Evolutionary conservation across 2,113 vertebrate genomes (phyloP), one percentile per base, ranked within the genome.

Genomic region (Corythoichthys intestinalis): DNA sequence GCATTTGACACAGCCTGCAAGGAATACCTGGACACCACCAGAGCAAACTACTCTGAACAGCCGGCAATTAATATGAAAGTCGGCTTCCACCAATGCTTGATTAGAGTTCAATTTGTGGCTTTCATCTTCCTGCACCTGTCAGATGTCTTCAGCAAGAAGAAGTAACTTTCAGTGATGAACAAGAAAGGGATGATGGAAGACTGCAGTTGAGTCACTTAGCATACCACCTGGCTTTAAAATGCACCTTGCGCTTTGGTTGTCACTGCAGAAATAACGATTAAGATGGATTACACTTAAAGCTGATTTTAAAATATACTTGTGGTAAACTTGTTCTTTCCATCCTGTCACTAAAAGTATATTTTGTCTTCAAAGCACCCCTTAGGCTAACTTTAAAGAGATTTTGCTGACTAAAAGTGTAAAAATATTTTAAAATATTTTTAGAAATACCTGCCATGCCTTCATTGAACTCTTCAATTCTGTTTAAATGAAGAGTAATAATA

Each of bases 221-320:
- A 56, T 56, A 69, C 62, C 66, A 79, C 72, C 78, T 72, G 67
- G 67, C 50, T 71, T 66, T 59, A 76, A 77, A 71, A 72, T 65
- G 68, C 59, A 73, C 73, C 75, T 80, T 71, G 67, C 66, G 67
- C 53, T 64, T 79, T 48, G 37, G 75, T 47, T 72, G 73, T 69
- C 47, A 34, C 71, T 52, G 54, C 67, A 76, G 72, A 14, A 70
- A 41, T 72, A 73, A 59, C 79, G 73, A 87, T 79, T 73, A 79
- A 82, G 59, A 49, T 71, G 79, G 74, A 85, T 85, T 83, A 86
- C 48, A 82, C 53, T 71, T 83, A 75, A 76, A 85, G 81, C 65
- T 80, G 80, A 86, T 81, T 80, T 80, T 74, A 78, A 78, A 87
- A 84, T 86, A 67, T 64, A 70, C 48, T 9, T 2, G 65, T 15